A percentile compares a stretch with the other conserved stretches of the same genome.
Conservation (phyloP, 2,113 vertebrate species). For the Phyllopteryx taeniolatus region DNA sequence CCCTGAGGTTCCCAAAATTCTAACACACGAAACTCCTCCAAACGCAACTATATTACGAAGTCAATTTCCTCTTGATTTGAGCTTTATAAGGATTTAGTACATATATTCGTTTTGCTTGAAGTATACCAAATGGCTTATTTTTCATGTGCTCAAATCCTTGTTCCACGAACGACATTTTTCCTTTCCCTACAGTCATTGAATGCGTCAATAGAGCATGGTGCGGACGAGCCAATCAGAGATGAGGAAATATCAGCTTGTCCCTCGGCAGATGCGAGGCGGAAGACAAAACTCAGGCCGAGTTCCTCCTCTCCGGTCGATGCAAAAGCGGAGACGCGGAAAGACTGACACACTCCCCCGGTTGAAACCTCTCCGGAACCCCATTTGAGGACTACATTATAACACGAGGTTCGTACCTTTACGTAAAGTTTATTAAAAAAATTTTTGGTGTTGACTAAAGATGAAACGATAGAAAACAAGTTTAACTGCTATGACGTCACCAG, state of each 20-base stretch:
- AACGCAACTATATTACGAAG: background rate
- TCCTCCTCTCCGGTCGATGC: background rate
- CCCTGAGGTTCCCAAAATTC: background rate
- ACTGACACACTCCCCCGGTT: background rate
- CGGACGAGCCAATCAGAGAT: conserved; percentile 51
- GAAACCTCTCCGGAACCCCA: background rate
- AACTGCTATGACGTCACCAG: background rate
- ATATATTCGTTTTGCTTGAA: background rate
- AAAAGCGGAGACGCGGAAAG: background rate
- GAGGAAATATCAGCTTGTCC: conserved; percentile 43
- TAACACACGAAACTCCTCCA: background rate
- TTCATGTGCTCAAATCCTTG: background rate
- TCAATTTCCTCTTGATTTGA: background rate
- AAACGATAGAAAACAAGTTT: conserved; percentile 18
- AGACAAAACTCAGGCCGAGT: conserved; percentile 47
- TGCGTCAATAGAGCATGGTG: conserved; percentile 34
- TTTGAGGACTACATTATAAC: background rate
- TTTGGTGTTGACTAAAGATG: background rate
- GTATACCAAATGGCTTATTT: background rate
- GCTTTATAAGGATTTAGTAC: background rate
- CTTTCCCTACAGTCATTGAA: conserved; percentile 24
- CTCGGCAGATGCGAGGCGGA: conserved; percentile 47
- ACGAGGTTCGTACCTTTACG: conserved; percentile 19
- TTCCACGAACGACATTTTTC: background rate
- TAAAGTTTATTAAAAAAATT: background rate